These are phyloP conservation scores for Philaethria dido DNA, from an alignment of 2,888 invertebrate genomes.

Conservation along the genomic window DNA sequence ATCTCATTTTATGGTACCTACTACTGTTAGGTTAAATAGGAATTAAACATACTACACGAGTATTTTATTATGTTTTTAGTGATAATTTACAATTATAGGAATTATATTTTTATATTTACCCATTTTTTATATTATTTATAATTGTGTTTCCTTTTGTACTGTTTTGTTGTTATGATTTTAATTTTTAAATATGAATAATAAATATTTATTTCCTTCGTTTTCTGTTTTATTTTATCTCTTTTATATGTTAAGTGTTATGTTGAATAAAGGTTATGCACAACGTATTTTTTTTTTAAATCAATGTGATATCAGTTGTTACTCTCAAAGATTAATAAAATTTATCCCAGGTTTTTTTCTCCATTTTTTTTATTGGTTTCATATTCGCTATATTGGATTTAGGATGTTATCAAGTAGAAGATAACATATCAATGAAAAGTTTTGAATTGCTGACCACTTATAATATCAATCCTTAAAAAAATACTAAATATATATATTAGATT, in stretches of 20 bases:
- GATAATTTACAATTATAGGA: neutral
- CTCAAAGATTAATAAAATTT: no score
- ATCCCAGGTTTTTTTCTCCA: no score
- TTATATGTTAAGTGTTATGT: neutral
- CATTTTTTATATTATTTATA: neutral
- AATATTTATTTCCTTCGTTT: slow-evolving; percentile 10
- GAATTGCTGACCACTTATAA: no score
- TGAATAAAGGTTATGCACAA: neutral
- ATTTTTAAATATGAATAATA: neutral
- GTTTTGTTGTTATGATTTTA: neutral
- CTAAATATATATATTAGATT: no score
- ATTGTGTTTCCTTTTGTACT: neutral
- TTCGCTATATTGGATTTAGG: no score
- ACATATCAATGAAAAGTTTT: no score
- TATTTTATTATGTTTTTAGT: slow-evolving; percentile 12
- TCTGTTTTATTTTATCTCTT: slow-evolving; percentile 14
- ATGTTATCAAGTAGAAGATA: no score
- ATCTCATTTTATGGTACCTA: slow-evolving; percentile 64
- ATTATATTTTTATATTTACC: neutral
- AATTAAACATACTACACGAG: slow-evolving; percentile 13
- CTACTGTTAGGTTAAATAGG: slow-evolving; percentile 37
- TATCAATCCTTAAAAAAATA: no score
- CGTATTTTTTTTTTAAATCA: no score
- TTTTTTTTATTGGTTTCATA: no score
- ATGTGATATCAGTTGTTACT: no score